Evolutionary conservation across 2,888 invertebrate genomes (phyloP).

Genomic region (Lobophora halterata): DNA sequence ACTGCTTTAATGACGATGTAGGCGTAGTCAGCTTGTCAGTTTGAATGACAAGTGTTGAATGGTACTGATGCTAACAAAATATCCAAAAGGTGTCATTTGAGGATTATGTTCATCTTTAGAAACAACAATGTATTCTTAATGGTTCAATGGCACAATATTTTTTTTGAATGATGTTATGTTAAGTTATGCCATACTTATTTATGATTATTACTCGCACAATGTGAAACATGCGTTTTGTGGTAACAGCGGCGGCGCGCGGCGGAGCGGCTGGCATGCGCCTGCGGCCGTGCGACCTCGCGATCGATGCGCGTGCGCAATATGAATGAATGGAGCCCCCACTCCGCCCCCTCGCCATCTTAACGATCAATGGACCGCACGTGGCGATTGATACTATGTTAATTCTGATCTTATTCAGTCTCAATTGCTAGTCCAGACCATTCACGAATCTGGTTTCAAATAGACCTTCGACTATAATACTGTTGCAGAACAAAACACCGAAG

Average conservation of each 20-base stretch:
- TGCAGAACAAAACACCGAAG: background rate
- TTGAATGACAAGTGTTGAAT: constrained; percentile 50
- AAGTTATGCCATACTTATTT: constrained; percentile 48
- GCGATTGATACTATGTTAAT: constrained; percentile 56
- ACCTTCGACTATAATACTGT: constrained; percentile 1
- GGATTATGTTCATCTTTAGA: constrained; percentile 42
- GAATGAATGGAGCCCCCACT: constrained; percentile 69
- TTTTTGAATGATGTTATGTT: constrained; percentile 43
- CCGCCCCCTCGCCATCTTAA: constrained; percentile 40
- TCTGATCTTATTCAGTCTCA: constrained; percentile 19
- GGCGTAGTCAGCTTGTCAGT: constrained; percentile 46
- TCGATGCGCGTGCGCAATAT: constrained; percentile 61
- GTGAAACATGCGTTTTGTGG: constrained; percentile 50
- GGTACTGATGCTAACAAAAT: constrained; percentile 44
- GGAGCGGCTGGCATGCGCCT: constrained; percentile 37
- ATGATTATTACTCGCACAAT: constrained; percentile 52
- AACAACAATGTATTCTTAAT: constrained; percentile 45
- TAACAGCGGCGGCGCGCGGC: constrained; percentile 30
- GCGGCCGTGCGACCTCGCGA: constrained; percentile 48
- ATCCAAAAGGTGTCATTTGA: constrained; percentile 40
- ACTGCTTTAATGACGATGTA: constrained; percentile 47
- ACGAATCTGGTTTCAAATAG: constrained; percentile 14
- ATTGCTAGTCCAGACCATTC: constrained; percentile 17
- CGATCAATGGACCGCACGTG: constrained; percentile 73
- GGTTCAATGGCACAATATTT: constrained; percentile 56